Base-by-base conservation (phyloP, 2,797 vertebrate genomes). In the Apogon talboti region DNA sequence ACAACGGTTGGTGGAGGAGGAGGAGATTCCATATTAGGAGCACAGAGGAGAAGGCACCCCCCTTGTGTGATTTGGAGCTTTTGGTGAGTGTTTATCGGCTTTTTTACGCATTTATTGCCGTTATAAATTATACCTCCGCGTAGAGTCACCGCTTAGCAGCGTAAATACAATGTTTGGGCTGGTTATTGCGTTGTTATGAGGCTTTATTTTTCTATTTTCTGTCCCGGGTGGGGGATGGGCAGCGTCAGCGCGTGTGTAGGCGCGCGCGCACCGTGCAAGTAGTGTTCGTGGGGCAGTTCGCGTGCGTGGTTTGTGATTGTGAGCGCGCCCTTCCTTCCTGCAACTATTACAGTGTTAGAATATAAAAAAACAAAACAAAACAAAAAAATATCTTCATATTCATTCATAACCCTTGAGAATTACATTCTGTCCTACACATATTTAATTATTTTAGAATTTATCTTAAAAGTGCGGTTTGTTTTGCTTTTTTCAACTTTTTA, bases 11-110 rank as follows among this genome's bases (percentile, higher is more conserved):
- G 89, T 79, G 89, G 91, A 84, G 93, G 89, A 89, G 87, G 90
- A 93, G 92, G 93, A 94, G 92, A 93, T 91, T 92, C 93, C 93
- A 92, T 91, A 93, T 93, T 92, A 90, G 91, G 90, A 89, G 91
- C 88, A 88, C 71, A 84, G 91, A 89, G 89, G 87, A 92, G 90
- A 89, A 89, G 85, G 84, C 92, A 74, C 90, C 89, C 90, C 88
- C 89, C 88, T 87, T 85, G 89, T 93, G 92, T 91, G 87, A 85
- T 88, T 86, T 82, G 86, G 87, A 91, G 84, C 85, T 88, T 86
- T 63, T 61, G 92, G 94, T 94, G 85, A 94, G 93, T 91, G 88
- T 91, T 89, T 86, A 33, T 15, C 69, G 50, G 12, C 15, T 45
- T 84, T 89, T 30, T 74, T 38, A 21, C 60, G 49, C n/a, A 2